Percentiles rank a stretch among this genome's conserved stretches.
Evolutionary conservation across 2,888 invertebrate species (phyloP).

Genomic region (Itoplectis maculator): DNA sequence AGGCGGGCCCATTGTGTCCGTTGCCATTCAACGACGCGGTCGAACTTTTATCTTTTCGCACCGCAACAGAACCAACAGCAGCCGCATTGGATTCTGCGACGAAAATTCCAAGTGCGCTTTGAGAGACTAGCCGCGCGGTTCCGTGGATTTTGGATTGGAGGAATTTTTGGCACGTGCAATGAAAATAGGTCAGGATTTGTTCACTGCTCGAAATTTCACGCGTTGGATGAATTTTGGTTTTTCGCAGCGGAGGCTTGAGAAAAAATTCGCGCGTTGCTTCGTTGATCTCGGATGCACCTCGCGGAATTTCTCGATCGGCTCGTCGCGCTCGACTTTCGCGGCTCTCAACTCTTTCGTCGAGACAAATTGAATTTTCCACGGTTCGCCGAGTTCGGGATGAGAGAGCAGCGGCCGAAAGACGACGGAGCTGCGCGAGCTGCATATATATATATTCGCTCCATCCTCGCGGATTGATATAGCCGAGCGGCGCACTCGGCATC

Average conservation of each 20-base stretch:
- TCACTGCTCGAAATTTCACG: too few species aligned
- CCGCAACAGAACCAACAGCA: neutral
- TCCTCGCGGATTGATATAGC: slow-evolving; percentile 9
- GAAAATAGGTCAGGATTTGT: too few species aligned
- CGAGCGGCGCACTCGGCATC: slow-evolving; percentile 43
- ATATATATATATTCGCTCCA: slow-evolving; percentile 10
- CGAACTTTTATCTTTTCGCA: slow-evolving; percentile 43
- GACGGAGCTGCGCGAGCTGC: neutral
- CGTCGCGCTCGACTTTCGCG: slow-evolving; percentile 63
- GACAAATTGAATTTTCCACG: slow-evolving; percentile 72
- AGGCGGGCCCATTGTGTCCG: slow-evolving; percentile 28
- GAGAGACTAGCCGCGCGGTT: too few species aligned
- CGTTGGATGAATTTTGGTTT: too few species aligned
- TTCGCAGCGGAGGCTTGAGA: too few species aligned
- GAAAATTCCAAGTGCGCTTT: too few species aligned
- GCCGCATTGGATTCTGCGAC: too few species aligned
- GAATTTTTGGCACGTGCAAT: too few species aligned
- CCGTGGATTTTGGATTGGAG: too few species aligned
- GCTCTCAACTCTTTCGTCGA: too few species aligned
- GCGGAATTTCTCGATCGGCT: slow-evolving; percentile 50
- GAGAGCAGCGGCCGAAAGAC: slow-evolving; percentile 10
- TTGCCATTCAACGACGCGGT: neutral
- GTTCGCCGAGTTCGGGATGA: slow-evolving; percentile 59
- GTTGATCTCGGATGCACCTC: slow-evolving; percentile 55
- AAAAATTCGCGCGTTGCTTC: slow-evolving; percentile 55